Conservation (phyloP, 2,888 invertebrate species). For the Dilophus febrilis region DNA sequence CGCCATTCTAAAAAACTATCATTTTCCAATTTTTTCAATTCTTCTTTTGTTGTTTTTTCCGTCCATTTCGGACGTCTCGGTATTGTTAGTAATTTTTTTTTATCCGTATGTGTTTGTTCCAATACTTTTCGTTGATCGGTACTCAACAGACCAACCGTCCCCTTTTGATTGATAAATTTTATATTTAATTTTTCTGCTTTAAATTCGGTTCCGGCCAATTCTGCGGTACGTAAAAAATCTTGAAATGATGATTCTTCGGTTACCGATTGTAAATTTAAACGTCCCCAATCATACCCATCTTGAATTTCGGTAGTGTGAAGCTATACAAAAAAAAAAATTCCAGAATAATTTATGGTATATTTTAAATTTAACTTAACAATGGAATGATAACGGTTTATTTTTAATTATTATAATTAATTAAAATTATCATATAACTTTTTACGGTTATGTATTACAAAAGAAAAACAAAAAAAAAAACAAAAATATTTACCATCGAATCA, state of each 20-base stretch:
- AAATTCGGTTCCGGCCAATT: constrained; percentile 88
- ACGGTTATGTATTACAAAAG: background rate
- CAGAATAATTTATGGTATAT: constrained; percentile 3
- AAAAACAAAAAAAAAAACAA: constrained; percentile 4
- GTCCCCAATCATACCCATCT: constrained; percentile 84
- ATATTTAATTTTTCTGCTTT: constrained; percentile 79
- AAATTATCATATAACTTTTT: background rate
- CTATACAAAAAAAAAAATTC: constrained; percentile 13
- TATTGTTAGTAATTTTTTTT: constrained; percentile 50
- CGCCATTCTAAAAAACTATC: constrained; percentile 85
- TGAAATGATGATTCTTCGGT: constrained; percentile 93
- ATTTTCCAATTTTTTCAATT: constrained; percentile 62
- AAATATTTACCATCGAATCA: constrained; percentile 48
- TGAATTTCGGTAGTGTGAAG: constrained; percentile 74
- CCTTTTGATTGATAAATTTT: constrained; percentile 48
- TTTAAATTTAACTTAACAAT: background rate
- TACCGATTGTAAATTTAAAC: constrained; percentile 77
- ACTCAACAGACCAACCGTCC: constrained; percentile 41
- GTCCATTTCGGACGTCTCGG: constrained; percentile 80
- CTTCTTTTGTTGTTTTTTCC: constrained; percentile 53
- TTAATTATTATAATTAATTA: constrained; percentile 4
- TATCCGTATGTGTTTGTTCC: constrained; percentile 36
- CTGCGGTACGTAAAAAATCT: constrained; percentile 89
- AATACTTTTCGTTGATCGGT: constrained; percentile 37
- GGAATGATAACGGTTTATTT: background rate